These are phyloP conservation scores for Alethe castanea DNA, from an alignment of 2,113 vertebrate genomes.

Conservation along the genomic window DNA sequence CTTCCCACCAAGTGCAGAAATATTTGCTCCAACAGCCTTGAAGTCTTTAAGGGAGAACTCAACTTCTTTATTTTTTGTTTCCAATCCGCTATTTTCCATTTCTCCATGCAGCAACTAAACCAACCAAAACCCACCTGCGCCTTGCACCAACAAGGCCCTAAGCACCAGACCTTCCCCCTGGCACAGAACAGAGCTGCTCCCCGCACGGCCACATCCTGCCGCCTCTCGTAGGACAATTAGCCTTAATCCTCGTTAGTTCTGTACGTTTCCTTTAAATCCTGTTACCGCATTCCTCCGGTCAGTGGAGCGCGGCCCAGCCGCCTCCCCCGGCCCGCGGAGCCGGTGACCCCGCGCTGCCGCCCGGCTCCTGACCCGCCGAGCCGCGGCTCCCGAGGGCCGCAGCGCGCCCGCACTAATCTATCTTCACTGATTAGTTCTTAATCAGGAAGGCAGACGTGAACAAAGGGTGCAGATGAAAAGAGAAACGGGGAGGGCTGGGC, in stretches of 20 bases:
- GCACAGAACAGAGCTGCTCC: neutral
- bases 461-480: neutral
- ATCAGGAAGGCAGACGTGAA: constrained; percentile 20
- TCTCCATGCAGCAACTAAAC: neutral
- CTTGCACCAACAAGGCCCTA: neutral
- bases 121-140: neutral
- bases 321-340: constrained; percentile 58
- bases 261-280: constrained; percentile 66
- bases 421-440: constrained; percentile 9
- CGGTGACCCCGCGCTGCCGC: constrained; percentile 73
- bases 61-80: neutral
- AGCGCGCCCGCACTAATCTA: neutral
- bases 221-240: constrained; percentile 34
- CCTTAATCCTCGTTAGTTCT: constrained; percentile 67
- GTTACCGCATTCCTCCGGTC: constrained; percentile 57
- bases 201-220: constrained; percentile 16
- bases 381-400: neutral
- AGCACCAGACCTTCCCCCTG: neutral
- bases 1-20: neutral
- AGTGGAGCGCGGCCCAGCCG: constrained; percentile 71
- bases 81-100: neutral
- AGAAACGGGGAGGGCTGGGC: neutral
- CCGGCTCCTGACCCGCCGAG: constrained; percentile 39
- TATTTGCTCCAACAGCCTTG: neutral
- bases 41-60: neutral